A percentile compares a stretch with the other conserved stretches of the same genome.
These are phyloP conservation scores for Thermophis baileyi DNA, from an alignment of 2,113 vertebrate species.

Conservation along the genomic window DNA sequence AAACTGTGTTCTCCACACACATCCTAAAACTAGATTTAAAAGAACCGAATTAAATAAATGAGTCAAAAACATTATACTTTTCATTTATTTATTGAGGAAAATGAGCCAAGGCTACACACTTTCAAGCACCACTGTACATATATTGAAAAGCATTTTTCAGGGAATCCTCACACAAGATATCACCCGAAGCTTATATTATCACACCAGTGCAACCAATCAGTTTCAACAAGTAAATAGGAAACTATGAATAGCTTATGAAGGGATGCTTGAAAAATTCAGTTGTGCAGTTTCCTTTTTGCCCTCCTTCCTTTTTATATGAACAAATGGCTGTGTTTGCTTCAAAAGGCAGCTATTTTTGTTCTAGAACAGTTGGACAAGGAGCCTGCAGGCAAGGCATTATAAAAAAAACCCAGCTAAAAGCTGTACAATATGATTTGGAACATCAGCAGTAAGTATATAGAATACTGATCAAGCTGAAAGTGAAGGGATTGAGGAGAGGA, in stretches of 20 bases:
- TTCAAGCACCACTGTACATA: neutral
- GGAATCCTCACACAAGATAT: neutral
- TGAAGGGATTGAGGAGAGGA: neutral
- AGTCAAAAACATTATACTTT: neutral
- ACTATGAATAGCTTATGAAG: slow-evolving; percentile 68
- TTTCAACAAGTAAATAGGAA: slow-evolving; percentile 67
- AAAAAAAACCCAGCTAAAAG: slow-evolving; percentile 24
- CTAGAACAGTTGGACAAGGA: slow-evolving; percentile 44
- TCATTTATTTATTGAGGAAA: neutral
- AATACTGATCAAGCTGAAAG: neutral
- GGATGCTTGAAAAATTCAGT: slow-evolving; percentile 69
- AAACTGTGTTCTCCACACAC: neutral
- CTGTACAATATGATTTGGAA: slow-evolving; percentile 36
- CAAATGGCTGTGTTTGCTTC: slow-evolving; percentile 47
- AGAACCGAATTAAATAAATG: neutral
- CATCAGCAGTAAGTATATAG: neutral
- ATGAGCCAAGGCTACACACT: neutral
- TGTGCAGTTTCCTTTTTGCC: slow-evolving; percentile 49
- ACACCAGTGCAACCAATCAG: slow-evolving; percentile 65
- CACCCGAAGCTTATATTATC: slow-evolving; percentile 36
- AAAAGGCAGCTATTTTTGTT: slow-evolving; percentile 51
- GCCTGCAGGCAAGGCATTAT: slow-evolving; percentile 30
- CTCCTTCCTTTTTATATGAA: slow-evolving; percentile 25
- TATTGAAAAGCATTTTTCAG: neutral
- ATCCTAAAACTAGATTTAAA: neutral